Evolutionary conservation across 2,797 vertebrate genomes (phyloP), one percentile per base, ranked within the genome.

Genomic region (Bufotes viridis): DNA sequence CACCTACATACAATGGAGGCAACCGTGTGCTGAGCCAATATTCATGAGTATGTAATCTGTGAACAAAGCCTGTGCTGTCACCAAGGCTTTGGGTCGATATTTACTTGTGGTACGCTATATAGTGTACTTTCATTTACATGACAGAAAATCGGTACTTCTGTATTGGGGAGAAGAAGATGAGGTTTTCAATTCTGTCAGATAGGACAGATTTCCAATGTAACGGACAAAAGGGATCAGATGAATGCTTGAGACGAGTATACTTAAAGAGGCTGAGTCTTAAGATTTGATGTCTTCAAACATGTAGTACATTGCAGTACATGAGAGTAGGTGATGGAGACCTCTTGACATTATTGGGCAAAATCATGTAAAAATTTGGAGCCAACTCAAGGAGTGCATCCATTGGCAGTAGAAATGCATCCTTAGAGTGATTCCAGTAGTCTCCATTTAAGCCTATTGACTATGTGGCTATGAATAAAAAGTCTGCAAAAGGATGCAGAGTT

Each of bases 1-100:
- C 78, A 20, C 57, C 78, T 80, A 60, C 57, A 61, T 34, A 42
- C 78, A 58, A 29, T 79, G 78, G n/a, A 79, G 78, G 29, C 78
- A 42, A n/a, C 74, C 49, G n/a, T 53, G 42, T 76, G 49, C 8
- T 1, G 10, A 22, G 49, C 10, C 8, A 53, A 51, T 76, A 76
- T 76, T 42, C 29, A 58, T 18, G 57, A 58, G 20, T 18, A 79
- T 20, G 55, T 29, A 58, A 29, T 29, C 24, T 53, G 49, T 14
- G 22, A n/a, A 22, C 18, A 74, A 74, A 74, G 29, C 67, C 67
- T 70, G 24, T 2, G 7, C 70, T 42, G 67, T 42, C 29, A 42
- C 69, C 14, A 42, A 72, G 8, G 42, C 49, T 24, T 0, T 15
- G 49, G 49, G 42, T 78, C n/a, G 22, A 24, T 55, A 55, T 24